These are phyloP conservation scores for Choloepus hoffmanni DNA, from an alignment of 2,113 vertebrate species.

Conservation along the genomic window DNA sequence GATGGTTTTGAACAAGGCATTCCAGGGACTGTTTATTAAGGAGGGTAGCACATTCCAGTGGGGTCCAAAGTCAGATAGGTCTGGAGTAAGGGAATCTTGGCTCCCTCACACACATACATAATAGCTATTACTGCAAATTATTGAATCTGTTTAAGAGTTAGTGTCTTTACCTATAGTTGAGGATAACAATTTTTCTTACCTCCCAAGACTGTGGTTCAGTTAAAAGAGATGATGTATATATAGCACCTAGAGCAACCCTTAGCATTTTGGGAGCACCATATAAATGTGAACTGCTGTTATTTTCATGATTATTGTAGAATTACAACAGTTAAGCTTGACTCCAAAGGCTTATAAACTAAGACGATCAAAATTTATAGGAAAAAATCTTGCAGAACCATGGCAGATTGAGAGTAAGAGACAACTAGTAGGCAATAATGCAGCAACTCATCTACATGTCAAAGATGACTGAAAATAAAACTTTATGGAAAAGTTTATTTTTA, in stretches of 20 bases:
- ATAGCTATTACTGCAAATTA: conserved; percentile 13
- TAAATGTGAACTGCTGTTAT: background rate
- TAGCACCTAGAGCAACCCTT: background rate
- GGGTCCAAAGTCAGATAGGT: background rate
- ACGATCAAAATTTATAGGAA: conserved; percentile 60
- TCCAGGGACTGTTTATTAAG: background rate
- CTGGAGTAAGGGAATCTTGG: background rate
- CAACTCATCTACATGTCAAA: conserved; percentile 74
- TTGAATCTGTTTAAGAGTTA: conserved; percentile 23
- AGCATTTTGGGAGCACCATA: background rate
- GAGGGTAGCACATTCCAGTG: background rate
- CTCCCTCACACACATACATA: background rate
- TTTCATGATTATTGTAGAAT: conserved; percentile 60
- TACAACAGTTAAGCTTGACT: background rate
- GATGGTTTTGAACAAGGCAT: background rate
- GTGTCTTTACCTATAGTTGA: background rate
- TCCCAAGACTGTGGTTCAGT: background rate
- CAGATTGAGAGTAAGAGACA: conserved; percentile 49
- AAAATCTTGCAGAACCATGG: background rate
- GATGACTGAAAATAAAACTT: conserved; percentile 79
- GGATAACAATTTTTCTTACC: background rate
- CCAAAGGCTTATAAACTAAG: conserved; percentile 4
- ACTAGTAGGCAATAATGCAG: conserved; percentile 57
- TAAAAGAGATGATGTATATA: background rate
- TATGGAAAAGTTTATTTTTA: conserved; percentile 73